phyloP scores from a whole-genome alignment of 2,113 vertebrate species.

The Dromiciops gliroides region DNA sequence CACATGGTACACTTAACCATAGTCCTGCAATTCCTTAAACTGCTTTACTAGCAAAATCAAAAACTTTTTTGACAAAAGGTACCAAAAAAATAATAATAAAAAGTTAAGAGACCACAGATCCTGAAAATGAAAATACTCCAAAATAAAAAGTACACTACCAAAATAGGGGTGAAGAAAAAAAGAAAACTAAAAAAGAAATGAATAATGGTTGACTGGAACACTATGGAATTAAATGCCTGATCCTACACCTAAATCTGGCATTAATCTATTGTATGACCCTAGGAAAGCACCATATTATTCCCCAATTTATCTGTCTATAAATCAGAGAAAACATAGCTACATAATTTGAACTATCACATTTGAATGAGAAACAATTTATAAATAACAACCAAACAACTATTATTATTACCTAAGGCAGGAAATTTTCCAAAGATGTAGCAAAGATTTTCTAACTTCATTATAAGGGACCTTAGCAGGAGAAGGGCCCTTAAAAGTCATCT shows the following conservation, averaged over 20 bases:
- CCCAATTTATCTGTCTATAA: constrained; percentile 65
- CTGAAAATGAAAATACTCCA: constrained; percentile 8
- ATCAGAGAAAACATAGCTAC: constrained; percentile 51
- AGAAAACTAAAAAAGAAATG: constrained; percentile 52
- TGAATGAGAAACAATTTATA: constrained; percentile 64
- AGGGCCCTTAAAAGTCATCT: not conserved
- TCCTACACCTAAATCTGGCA: constrained; percentile 20
- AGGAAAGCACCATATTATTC: constrained; percentile 17
- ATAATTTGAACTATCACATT: constrained; percentile 45
- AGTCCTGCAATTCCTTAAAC: constrained; percentile 36
- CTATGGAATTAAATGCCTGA: not conserved
- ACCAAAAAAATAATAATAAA: too few relatives aligned
- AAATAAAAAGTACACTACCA: not conserved
- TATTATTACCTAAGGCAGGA: constrained; percentile 45
- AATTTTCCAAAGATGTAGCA: constrained; percentile 23
- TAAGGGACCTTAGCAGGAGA: not conserved
- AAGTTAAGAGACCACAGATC: too few relatives aligned
- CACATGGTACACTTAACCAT: constrained; percentile 16
- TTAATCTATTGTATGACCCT: constrained; percentile 30
- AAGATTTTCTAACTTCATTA: constrained; percentile 33
- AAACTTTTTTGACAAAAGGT: too few relatives aligned
- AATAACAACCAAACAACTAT: constrained; percentile 19
- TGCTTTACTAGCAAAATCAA: constrained; percentile 25
- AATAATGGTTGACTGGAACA: constrained; percentile 38
- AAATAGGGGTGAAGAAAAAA: constrained; percentile 26